These are phyloP conservation scores for Condylostylus longicornis DNA, from an alignment of 1,140 invertebrate species.

Conservation along the genomic window DNA sequence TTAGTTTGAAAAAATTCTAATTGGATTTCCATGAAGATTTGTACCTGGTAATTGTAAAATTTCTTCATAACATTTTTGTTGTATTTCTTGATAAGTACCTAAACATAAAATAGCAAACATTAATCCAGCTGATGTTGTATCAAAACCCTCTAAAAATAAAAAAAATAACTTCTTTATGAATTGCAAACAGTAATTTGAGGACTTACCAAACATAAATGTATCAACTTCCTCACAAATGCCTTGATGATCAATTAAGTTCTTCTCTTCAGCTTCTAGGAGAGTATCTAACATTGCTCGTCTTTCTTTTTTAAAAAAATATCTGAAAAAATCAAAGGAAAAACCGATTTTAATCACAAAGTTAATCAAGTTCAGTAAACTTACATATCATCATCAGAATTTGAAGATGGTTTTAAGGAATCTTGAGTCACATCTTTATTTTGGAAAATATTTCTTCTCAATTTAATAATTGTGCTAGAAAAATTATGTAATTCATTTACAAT, in stretches of 20 bases:
- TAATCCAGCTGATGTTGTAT: conserved; percentile 50
- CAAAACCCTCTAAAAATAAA: conserved; percentile 61
- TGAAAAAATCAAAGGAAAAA: conserved; percentile 1
- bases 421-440: conserved; percentile 1
- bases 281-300: conserved; percentile 68
- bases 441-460: conserved; percentile 12
- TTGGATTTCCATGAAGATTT: too few species aligned
- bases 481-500: conserved; percentile 18
- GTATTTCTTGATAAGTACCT: conserved; percentile 43
- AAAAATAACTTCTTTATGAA: too few species aligned
- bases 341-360: too few species aligned
- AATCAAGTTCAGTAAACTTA: too few species aligned
- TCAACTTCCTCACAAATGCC: conserved; percentile 72
- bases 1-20: too few species aligned
- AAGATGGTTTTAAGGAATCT: neutral
- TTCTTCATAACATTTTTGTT: conserved; percentile 44
- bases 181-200: too few species aligned
- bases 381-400: neutral
- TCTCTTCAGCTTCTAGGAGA: conserved; percentile 41
- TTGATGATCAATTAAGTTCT: conserved; percentile 38
- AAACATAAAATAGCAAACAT: conserved; percentile 43
- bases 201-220: conserved; percentile 71
- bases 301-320: conserved; percentile 27
- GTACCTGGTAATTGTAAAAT: too few species aligned
- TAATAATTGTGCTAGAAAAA: conserved; percentile 23